These are phyloP conservation scores for Schizopygopsis pylzovi DNA, from an alignment of 2,797 vertebrate species.

Conservation along the genomic window DNA sequence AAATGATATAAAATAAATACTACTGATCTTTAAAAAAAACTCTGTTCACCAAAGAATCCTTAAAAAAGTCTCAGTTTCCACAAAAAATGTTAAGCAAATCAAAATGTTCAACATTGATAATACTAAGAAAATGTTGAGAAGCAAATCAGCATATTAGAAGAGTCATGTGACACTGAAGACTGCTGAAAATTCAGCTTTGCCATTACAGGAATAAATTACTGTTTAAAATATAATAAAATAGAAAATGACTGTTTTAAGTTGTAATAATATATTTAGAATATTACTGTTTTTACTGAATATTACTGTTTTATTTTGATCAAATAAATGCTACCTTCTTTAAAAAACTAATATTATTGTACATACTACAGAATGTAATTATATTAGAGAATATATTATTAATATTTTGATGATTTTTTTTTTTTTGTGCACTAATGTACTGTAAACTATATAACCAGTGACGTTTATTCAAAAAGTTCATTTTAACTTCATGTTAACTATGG, in stretches of 20 bases:
- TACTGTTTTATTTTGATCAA: neutral
- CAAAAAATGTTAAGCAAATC: neutral
- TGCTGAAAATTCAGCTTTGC: too few relatives aligned
- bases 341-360: neutral
- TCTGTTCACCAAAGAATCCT: neutral
- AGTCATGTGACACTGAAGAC: too few relatives aligned
- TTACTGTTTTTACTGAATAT: neutral
- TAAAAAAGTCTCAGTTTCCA: neutral
- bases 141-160: too few relatives aligned
- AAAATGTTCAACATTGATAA: neutral
- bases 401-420: neutral
- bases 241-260: neutral
- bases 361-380: neutral
- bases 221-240: neutral
- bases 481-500: neutral
- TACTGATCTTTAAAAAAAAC: too few relatives aligned
- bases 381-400: neutral
- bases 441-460: neutral
- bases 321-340: neutral
- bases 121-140: neutral
- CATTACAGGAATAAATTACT: too few relatives aligned
- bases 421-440: neutral
- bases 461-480: neutral
- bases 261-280: neutral
- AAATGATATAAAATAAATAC: neutral